phyloP scores from a whole-genome alignment of 2,113 vertebrate species.

The Pluvianellus socialis region DNA sequence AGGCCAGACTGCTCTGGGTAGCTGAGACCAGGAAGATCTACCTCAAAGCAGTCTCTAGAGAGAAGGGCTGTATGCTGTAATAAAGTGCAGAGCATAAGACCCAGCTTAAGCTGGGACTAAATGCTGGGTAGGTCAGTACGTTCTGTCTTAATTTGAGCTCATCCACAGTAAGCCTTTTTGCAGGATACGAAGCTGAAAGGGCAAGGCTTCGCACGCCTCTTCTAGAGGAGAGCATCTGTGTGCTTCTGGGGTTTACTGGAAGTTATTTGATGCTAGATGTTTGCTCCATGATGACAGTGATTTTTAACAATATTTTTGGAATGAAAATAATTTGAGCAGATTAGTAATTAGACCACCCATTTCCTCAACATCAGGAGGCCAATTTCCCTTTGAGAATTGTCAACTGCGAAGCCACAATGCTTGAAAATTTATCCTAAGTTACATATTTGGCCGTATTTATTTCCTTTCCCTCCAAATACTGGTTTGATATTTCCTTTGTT shows the following conservation, averaged over 20 bases:
- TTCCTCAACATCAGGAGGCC: neutral
- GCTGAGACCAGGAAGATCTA: neutral
- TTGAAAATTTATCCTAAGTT: neutral
- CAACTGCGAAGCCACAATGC: neutral
- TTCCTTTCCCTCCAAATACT: neutral
- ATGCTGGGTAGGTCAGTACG: neutral
- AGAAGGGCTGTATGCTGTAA: neutral
- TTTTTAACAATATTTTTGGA: slow-evolving; percentile 18
- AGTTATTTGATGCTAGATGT: neutral
- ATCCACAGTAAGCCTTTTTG: neutral
- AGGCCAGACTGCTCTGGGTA: neutral
- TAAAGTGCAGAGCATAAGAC: neutral
- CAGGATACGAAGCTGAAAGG: neutral
- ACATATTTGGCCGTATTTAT: neutral
- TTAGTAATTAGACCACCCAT: neutral
- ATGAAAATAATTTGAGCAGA: neutral
- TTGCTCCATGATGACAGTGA: neutral
- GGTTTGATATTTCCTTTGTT: neutral
- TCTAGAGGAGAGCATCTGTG: neutral
- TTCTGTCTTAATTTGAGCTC: slow-evolving; percentile 33
- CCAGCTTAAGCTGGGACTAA: neutral
- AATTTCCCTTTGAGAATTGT: neutral
- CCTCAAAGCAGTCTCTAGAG: neutral
- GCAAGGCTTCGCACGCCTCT: neutral
- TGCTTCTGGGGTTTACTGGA: neutral